Conservation (phyloP, 2,113 vertebrate species). For the Beaufortia kweichowensis region DNA sequence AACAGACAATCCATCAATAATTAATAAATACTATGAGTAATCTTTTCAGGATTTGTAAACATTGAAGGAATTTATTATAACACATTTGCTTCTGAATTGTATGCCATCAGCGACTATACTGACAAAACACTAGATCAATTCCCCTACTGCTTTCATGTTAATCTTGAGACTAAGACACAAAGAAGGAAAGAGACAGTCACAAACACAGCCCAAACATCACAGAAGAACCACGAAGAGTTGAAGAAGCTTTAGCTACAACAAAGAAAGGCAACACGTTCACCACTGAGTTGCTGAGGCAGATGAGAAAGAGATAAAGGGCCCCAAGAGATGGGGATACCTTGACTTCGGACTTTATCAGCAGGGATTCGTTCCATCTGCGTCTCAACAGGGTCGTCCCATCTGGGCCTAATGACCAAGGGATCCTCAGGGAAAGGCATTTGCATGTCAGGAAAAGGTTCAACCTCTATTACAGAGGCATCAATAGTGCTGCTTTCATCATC, state of each 20-base stretch:
- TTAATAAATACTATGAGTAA: conserved; percentile 5
- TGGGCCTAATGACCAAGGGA: conserved; percentile 94
- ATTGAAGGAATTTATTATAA: background rate
- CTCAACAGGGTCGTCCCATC: conserved; percentile 97
- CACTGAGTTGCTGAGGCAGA: conserved; percentile 83
- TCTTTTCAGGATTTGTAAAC: background rate
- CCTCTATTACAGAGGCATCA: conserved; percentile 91
- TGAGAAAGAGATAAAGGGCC: conserved; percentile 82
- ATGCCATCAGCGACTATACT: background rate
- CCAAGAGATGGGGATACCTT: conserved; percentile 95
- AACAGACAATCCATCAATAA: background rate
- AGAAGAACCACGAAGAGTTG: conserved; percentile 74
- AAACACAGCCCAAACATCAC: conserved; percentile 75
- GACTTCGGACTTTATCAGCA: conserved; percentile 90
- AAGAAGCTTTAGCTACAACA: conserved; percentile 79
- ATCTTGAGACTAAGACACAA: conserved; percentile 87
- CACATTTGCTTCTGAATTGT: background rate
- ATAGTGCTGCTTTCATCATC: conserved; percentile 94
- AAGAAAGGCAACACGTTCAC: conserved; percentile 75
- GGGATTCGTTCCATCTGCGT: conserved; percentile 99
- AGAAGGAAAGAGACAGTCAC: conserved; percentile 75
- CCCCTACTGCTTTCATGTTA: conserved; percentile 68
- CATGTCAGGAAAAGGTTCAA: conserved; percentile 83
- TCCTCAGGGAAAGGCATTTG: conserved; percentile 89
- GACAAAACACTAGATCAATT: background rate